Conservation (phyloP, 2,888 invertebrate species). For the Drosophila meridionalis region DNA sequence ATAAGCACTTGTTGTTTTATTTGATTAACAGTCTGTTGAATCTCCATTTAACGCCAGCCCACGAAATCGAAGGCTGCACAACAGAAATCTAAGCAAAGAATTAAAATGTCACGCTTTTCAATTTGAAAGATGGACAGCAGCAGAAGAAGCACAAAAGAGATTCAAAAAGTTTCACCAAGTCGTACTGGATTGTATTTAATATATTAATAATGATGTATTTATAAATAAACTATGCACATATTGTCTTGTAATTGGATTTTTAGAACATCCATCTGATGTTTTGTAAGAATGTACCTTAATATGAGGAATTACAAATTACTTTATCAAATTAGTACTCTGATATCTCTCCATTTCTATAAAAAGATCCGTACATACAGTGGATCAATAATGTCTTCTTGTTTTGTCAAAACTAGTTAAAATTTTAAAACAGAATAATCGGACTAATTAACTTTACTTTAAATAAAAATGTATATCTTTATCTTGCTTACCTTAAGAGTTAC, state of each 20-base stretch:
- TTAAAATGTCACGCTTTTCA: slow-evolving; percentile 44
- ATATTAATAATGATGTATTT: not conserved
- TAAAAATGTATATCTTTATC: too few species aligned
- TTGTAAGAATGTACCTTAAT: not conserved
- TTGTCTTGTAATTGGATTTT: not conserved
- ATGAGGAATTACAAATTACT: not conserved
- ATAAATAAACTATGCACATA: not conserved
- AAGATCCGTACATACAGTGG: not conserved
- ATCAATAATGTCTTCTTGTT: too few species aligned
- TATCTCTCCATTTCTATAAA: not conserved
- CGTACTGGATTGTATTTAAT: not conserved
- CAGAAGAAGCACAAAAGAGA: not conserved
- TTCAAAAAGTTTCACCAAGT: slow-evolving; percentile 8
- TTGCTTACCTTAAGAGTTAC: too few species aligned
- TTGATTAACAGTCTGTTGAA: slow-evolving; percentile 33
- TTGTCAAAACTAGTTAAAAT: too few species aligned
- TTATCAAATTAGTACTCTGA: too few species aligned
- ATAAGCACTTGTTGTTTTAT: slow-evolving; percentile 17
- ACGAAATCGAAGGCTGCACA: slow-evolving; percentile 24
- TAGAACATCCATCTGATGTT: not conserved
- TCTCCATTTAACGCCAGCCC: slow-evolving; percentile 35
- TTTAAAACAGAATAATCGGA: too few species aligned
- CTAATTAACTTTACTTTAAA: too few species aligned
- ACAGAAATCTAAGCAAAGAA: slow-evolving; percentile 23
- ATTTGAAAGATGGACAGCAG: slow-evolving; percentile 6